Base-by-base conservation (phyloP, 2,888 invertebrate genomes). In the Epicampocera succincta region DNA sequence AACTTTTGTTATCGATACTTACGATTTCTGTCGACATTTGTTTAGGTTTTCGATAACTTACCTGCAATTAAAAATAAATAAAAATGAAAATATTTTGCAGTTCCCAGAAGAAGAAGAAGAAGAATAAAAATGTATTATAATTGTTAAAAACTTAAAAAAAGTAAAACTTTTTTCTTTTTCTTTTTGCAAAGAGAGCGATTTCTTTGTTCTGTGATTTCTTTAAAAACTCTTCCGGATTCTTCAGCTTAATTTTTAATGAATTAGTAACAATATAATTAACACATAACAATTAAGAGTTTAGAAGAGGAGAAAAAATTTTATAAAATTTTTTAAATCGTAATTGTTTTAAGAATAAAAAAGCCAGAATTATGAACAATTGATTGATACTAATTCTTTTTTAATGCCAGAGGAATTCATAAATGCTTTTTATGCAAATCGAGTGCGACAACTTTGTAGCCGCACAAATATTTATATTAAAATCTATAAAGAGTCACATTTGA, bases 401-500 rank as follows among this genome's bases (percentile, higher is more conserved):
- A 40, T 8, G 38, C n/a, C 15, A 4, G 15, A 48, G 40, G 21
- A 50, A 33, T 72, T 68, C 1, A 40, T 60, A 68, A 63, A 19
- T 15, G 44, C 17, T 73, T 60, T 65, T 11, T 21, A 63, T 65
- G 65, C 74, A 81, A 61, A 60, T 48, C 73, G 84, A 84, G 86
- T 86, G 19, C 25, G 25, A 58, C 19, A 66, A 60, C 52, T 52
- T 75, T 75, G 68, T 68, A 75, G 33, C 29, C 52, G 15, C 38
- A 69, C 63, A 71, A 69, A 77, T 86, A 86, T 87, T 87, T 86
- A 86, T 87, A 60, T 52, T 61, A 52, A 52, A 85, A 85, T 88
- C 86, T 71, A 38, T 71, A 12, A 12, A 29, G 44, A 71, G 25
- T 71, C 21, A 52, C 29, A 58, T 60, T 78, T 48, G 48, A 33